Evolutionary conservation across 53 echinoderm and acorn worm genomes (phyloP).

Genomic region (Arbacia lixula): DNA sequence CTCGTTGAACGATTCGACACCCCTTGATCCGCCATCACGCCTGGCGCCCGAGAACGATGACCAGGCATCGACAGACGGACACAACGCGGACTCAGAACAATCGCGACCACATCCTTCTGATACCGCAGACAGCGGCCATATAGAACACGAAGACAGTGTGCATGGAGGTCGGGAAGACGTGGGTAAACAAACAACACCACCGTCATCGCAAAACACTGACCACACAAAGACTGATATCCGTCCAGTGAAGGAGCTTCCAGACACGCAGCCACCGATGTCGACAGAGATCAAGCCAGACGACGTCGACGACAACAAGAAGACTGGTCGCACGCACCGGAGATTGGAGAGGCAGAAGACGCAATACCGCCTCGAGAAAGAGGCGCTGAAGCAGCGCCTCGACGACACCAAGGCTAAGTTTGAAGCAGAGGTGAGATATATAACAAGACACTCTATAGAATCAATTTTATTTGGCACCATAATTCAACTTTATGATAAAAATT

Average conservation of each 20-base stretch:
- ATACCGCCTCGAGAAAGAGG: slow-evolving; percentile 24
- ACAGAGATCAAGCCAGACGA: not conserved
- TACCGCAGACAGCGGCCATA: not conserved
- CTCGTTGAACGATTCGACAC: slow-evolving; percentile 11
- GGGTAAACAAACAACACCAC: not conserved
- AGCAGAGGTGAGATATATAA: not conserved
- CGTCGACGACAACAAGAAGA: slow-evolving; percentile 12
- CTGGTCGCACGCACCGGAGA: slow-evolving; percentile 4
- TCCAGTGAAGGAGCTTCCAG: too few relatives aligned
- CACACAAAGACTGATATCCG: not conserved
- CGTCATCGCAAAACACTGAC: not conserved
- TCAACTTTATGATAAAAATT: too few relatives aligned
- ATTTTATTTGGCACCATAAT: too few relatives aligned
- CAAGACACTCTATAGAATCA: too few relatives aligned
- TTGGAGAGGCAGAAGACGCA: slow-evolving; percentile 25
- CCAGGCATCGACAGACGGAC: too few relatives aligned
- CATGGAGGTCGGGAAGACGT: too few relatives aligned
- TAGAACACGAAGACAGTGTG: not conserved
- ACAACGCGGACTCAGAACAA: too few relatives aligned
- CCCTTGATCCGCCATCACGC: not conserved
- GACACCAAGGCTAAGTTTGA: slow-evolving; percentile 22
- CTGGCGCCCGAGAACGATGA: not conserved
- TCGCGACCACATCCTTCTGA: too few relatives aligned
- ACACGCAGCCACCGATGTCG: too few relatives aligned
- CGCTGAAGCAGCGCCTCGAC: slow-evolving; percentile 19